Conservation (phyloP, 1,140 invertebrate genomes). For the Caenorhabditis latens region DNA sequence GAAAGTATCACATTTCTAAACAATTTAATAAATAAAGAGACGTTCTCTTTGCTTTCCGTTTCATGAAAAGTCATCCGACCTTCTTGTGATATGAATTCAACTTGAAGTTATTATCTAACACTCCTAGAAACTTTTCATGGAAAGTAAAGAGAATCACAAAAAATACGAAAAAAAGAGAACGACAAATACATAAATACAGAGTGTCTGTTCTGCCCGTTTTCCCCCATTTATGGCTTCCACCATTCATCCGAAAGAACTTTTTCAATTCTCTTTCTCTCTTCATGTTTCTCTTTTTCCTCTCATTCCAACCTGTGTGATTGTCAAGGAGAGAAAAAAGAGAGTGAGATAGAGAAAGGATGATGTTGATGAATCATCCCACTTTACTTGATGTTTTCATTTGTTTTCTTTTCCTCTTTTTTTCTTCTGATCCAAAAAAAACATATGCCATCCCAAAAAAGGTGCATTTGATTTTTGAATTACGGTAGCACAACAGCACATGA, state of each 20-base stretch:
- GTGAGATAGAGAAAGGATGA: not conserved
- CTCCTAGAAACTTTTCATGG: not conserved
- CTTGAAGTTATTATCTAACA: too few relatives aligned
- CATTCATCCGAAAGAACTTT: slow-evolving; percentile 55
- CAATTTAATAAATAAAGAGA: too few relatives aligned
- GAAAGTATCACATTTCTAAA: too few relatives aligned
- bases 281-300: slow-evolving; percentile 42
- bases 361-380: slow-evolving; percentile 30
- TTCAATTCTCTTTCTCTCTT: too few relatives aligned
- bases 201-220: not conserved
- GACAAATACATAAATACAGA: slow-evolving; percentile 5
- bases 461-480: not conserved
- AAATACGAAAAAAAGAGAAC: not conserved
- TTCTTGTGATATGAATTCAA: too few relatives aligned
- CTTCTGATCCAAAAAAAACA: not conserved
- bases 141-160: not conserved
- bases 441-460: not conserved
- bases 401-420: slow-evolving; percentile 42
- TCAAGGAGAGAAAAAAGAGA: not conserved
- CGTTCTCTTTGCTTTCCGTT: too few relatives aligned
- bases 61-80: too few relatives aligned
- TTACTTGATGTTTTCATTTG: slow-evolving; percentile 33
- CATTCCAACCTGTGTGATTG: not conserved
- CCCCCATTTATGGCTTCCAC: slow-evolving; percentile 42
- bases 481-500: not conserved